Conservation (phyloP, 2,797 vertebrate genomes). For the Pseudotriccus pelzelni region DNA sequence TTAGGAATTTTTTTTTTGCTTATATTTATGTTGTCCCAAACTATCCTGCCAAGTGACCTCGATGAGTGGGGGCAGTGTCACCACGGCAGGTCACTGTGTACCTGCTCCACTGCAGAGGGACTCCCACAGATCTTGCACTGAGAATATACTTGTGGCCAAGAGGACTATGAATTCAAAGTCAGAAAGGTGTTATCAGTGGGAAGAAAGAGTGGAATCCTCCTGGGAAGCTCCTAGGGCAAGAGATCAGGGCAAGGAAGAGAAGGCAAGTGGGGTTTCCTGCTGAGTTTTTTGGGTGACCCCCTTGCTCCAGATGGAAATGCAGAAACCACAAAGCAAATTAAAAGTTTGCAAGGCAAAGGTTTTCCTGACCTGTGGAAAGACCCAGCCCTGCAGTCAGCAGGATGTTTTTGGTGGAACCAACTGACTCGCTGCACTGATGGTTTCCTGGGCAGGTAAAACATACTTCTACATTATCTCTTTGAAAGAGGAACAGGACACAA, state of each 20-base stretch:
- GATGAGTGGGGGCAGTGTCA: neutral
- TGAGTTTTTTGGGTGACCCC: neutral
- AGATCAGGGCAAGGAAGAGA: neutral
- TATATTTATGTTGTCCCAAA: neutral
- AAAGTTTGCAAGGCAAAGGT: neutral
- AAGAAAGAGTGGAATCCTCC: neutral
- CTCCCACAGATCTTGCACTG: neutral
- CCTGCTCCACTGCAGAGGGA: neutral
- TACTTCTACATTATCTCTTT: conserved; percentile 85
- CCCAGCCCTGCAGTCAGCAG: neutral
- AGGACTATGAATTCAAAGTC: neutral
- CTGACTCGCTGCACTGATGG: conserved; percentile 38
- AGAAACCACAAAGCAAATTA: neutral
- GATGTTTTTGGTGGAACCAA: conserved; percentile 59
- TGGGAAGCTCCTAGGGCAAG: neutral
- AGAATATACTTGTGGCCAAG: neutral
- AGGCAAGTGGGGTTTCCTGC: neutral
- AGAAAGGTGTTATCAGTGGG: neutral
- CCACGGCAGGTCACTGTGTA: neutral
- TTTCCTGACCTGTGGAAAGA: neutral
- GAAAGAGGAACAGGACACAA: conserved; percentile 84
- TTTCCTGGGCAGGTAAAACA: conserved; percentile 75
- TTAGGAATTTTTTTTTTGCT: neutral
- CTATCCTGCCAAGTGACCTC: neutral
- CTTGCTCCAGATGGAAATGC: neutral